Base-by-base conservation (phyloP, 2,113 vertebrate species). In the Muntiacus muntjak region DNA sequence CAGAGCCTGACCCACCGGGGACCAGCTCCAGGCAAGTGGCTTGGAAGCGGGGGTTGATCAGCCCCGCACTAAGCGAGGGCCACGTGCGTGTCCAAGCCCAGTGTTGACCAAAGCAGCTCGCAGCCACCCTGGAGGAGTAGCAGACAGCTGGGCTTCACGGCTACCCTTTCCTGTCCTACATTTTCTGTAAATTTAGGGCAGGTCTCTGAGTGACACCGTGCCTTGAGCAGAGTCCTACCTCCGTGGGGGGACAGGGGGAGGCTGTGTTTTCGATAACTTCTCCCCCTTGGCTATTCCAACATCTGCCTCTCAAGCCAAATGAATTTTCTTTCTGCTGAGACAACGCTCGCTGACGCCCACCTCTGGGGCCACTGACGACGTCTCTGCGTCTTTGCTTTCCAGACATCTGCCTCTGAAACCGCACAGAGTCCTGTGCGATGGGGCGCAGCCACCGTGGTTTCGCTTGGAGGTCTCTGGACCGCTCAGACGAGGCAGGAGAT, bases 391-490 rank as follows among this genome's bases (percentile, higher is more conserved):
- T 40, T 26, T 45, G 0, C 19, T 33, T 58, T 30, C 43, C 62
- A 74, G 54, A 40, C 23, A 7, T 26, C 43, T 33, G 17, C 26
- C 43, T 58, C 87, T 50, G 21, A 43, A n/a, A 19, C 79, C 1
- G 16, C n/a, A 36, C 33, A 7, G 17, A 21, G 11, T 19, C 79
- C 50, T 7, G 50, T 2, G 6, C 7, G 3, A 52, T 43, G 54
- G 1, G 13, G 50, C 1, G 12, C 33, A 23, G 30, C 14, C 10
- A 2, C 14, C 0, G 0, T 0, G 45, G 62, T 28, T 33, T 23
- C 15, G 16, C 23, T 19, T 33, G 47, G 36, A 26, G 16, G 36
- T 1, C 57, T 64, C 64, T 30, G 47, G 47, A 54, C 50, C 2
- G 2, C 55, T 47, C 30, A 9, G 43, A 16, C 0, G 7, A 82